phyloP scores from a whole-genome alignment of 2,888 invertebrate genomes.

The Dryomyza anilis region DNA sequence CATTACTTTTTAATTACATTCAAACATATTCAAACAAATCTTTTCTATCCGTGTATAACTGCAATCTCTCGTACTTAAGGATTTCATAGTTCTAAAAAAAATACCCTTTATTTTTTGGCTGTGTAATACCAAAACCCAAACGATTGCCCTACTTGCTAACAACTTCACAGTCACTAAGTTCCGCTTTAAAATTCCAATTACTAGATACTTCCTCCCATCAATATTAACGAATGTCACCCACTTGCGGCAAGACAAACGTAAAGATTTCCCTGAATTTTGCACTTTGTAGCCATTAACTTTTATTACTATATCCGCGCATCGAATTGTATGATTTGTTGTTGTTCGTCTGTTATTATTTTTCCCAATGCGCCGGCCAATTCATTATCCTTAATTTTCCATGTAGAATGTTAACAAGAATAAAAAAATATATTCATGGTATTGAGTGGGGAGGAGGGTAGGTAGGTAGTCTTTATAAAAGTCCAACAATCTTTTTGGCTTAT shows the following conservation, averaged over 20 bases:
- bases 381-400: constrained; percentile 13
- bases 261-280: constrained; percentile 15
- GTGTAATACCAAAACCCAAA: too few relatives aligned
- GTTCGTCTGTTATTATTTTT: neutral
- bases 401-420: neutral
- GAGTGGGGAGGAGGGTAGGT: neutral
- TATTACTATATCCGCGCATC: neutral
- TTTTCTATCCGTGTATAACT: too few relatives aligned
- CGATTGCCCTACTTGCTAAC: neutral
- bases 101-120: too few relatives aligned
- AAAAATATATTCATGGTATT: neutral
- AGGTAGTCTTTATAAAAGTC: neutral
- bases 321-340: neutral
- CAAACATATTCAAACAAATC: too few relatives aligned
- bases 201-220: too few relatives aligned
- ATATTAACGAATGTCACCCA: too few relatives aligned
- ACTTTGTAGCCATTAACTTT: constrained; percentile 11
- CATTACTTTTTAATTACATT: too few relatives aligned
- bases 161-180: neutral
- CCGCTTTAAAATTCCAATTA: neutral
- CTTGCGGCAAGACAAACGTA: constrained; percentile 19
- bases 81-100: too few relatives aligned
- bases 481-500: too few relatives aligned
- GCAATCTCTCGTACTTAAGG: too few relatives aligned
- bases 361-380: constrained; percentile 7